Base-by-base conservation (phyloP, 2,797 vertebrate genomes). In the Sternarchorhynchus goeldii region DNA sequence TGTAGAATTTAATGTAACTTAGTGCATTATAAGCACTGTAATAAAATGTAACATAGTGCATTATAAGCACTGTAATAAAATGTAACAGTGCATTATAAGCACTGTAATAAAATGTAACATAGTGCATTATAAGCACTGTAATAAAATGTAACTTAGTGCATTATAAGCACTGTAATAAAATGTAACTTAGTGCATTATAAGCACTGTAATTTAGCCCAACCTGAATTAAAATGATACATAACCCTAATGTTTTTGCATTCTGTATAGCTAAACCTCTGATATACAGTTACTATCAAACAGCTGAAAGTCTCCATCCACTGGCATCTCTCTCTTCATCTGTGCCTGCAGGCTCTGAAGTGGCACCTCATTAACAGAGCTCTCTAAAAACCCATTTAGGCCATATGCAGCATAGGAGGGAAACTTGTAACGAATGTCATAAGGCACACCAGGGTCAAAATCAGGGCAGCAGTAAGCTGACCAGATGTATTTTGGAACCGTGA, bases 211-310 rank as follows among this genome's bases (percentile, higher is more conserved):
- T 60, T 31, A 62, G 31, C 5, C 31, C 53, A 58, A 21, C 31
- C 45, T 14, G 5, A 1, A 63, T 63, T 32, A 64, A 67, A 41
- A 3, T 8, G 55, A 5, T 1, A 14, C 3, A 12, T 14, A 45
- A 36, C 34, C 6, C 34, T 36, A 0, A 36, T 29, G 1, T 29
- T 50, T 53, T 2, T 68, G 21, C 2, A 25, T 53, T 50, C 5
- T 25, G 21, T 10, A 29, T 17, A 68, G 66, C 81, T 65, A 82
- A 12, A 56, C 70, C 1, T 76, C 70, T 41, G 79, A 32, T 31
- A 91, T 84, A 77, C 91, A 93, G 84, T 93, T 90, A 5, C 87
- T 91, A 56, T 92, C 91, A 83, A 93, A 93, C 56, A 93, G 91
- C 86, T 93, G 90, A 84, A 93, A 92, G 86, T 92, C 90, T 79